Percentiles rank a stretch among this genome's conserved stretches.
Conservation (phyloP, 2,113 vertebrate species). For the Laticauda colubrina region DNA sequence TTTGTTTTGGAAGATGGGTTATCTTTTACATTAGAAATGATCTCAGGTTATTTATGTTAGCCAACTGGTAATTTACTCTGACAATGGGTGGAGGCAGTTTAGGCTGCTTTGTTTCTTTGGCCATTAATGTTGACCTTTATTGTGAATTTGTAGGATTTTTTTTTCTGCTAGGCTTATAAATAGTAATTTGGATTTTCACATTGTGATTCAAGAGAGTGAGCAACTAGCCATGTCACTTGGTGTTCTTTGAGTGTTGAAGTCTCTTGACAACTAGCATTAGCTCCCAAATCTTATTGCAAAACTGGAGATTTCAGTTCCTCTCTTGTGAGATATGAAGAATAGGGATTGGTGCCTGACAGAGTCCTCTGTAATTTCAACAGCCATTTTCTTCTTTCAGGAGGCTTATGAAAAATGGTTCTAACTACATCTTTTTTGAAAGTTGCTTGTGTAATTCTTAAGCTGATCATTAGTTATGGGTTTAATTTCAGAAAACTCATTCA, state of each 20-base stretch:
- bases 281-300: slow-evolving; percentile 6
- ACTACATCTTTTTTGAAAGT: background rate
- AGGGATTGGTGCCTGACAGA: background rate
- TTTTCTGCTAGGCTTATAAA: slow-evolving; percentile 29
- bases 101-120: slow-evolving; percentile 29
- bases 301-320: slow-evolving; percentile 18
- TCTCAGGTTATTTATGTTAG: slow-evolving; percentile 22
- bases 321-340: slow-evolving; percentile 1
- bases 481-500: background rate
- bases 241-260: background rate
- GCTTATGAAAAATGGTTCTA: background rate
- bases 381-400: background rate
- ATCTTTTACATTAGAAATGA: slow-evolving; percentile 33
- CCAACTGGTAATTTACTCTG: slow-evolving; percentile 25
- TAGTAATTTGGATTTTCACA: slow-evolving; percentile 16
- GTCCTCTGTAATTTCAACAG: background rate
- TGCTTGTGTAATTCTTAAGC: background rate
- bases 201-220: background rate
- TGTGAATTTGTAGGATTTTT: slow-evolving; percentile 27
- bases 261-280: background rate
- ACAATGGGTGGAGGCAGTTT: slow-evolving; percentile 23
- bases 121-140: slow-evolving; percentile 3
- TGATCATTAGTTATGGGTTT: background rate
- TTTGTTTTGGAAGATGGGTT: background rate
- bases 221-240: background rate